A percentile compares a stretch with the other conserved stretches of the same genome.
Evolutionary conservation across 2,797 vertebrate species (phyloP).

Genomic region (Squalus acanthias): DNA sequence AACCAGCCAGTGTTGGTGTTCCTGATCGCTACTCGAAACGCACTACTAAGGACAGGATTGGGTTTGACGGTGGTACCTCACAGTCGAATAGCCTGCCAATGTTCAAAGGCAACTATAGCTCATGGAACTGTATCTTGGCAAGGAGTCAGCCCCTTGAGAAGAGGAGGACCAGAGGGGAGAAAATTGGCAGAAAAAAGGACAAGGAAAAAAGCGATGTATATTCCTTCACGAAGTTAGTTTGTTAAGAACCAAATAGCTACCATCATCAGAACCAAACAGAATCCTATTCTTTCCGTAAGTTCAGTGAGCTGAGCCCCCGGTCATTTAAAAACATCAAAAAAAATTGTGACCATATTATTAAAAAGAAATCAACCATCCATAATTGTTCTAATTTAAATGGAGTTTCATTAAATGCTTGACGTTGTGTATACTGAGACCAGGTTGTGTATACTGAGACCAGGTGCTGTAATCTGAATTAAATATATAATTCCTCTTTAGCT

Average conservation of each 20-base stretch:
- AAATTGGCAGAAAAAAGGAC: neutral
- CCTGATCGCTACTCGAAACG: neutral
- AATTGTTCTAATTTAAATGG: neutral
- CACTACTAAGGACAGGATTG: neutral
- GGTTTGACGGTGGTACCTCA: neutral
- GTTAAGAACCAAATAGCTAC: neutral
- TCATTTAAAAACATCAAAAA: neutral
- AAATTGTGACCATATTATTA: neutral
- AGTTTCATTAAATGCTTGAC: neutral
- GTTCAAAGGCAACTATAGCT: neutral
- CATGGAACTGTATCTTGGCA: neutral
- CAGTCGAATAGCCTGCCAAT: neutral
- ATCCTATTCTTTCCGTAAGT: neutral
- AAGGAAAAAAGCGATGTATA: neutral
- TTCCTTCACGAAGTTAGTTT: neutral
- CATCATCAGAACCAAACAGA: neutral
- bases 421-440: neutral
- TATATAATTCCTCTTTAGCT: neutral
- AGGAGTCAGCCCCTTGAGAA: neutral
- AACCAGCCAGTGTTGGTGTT: neutral
- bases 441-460: neutral
- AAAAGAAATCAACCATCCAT: neutral
- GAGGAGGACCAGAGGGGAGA: neutral
- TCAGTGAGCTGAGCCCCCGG: neutral
- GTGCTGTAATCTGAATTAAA: constrained; percentile 4